Evolutionary conservation across 2,888 invertebrate species (phyloP).

Genomic region (Penaeus monodon): DNA sequence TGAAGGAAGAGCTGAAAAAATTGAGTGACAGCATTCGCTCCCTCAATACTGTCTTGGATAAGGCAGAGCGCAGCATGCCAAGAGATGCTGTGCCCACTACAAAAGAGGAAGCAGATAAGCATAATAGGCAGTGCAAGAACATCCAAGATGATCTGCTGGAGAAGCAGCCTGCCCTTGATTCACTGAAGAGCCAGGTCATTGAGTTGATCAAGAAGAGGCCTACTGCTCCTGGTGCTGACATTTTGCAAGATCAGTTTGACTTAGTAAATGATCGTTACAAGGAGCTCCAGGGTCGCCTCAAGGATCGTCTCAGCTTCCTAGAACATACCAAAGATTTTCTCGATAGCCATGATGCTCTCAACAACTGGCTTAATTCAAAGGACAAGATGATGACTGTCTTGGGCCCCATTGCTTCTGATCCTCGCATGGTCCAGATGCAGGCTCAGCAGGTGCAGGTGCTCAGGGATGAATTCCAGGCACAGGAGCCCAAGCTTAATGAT

Average conservation of each 20-base stretch:
- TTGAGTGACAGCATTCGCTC: slow-evolving; percentile 86
- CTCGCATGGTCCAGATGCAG: slow-evolving; percentile 94
- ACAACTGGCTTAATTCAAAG: slow-evolving; percentile 90
- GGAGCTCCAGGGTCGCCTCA: slow-evolving; percentile 85
- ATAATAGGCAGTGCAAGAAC: slow-evolving; percentile 83
- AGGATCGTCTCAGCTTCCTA: slow-evolving; percentile 74
- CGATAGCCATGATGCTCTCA: slow-evolving; percentile 86
- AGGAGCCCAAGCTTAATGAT: slow-evolving; percentile 86
- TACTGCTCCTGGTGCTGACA: slow-evolving; percentile 85
- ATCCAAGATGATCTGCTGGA: slow-evolving; percentile 93
- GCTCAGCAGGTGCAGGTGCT: slow-evolving; percentile 94
- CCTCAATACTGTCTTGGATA: slow-evolving; percentile 87
- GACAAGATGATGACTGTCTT: slow-evolving; percentile 95
- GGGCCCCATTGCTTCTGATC: slow-evolving; percentile 95
- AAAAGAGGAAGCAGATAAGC: slow-evolving; percentile 92
- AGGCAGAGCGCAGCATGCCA: slow-evolving; percentile 85
- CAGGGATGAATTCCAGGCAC: slow-evolving; percentile 92
- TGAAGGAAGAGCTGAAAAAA: slow-evolving; percentile 86
- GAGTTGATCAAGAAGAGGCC: slow-evolving; percentile 88
- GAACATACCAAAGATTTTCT: slow-evolving; percentile 80
- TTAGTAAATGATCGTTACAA: slow-evolving; percentile 88
- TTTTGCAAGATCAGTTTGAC: slow-evolving; percentile 85
- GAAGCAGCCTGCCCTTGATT: slow-evolving; percentile 89
- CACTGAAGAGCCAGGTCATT: slow-evolving; percentile 88
- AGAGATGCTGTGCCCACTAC: slow-evolving; percentile 81